phyloP scores from a whole-genome alignment of 2,797 vertebrate species.

The Hypotaenidia okinawae region DNA sequence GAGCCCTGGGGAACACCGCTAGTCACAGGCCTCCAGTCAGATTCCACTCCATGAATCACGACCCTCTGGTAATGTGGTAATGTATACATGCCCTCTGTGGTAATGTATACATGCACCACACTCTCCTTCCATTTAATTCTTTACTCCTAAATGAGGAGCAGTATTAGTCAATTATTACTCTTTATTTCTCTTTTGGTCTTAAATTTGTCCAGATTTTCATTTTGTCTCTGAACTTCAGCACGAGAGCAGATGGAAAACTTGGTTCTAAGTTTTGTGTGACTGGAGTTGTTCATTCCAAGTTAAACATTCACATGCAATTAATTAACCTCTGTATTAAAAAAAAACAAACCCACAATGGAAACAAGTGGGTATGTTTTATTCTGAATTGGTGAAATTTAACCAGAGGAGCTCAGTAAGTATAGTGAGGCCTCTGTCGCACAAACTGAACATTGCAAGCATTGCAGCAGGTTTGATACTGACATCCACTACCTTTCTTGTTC shows the following conservation, averaged over 20 bases:
- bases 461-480: background rate
- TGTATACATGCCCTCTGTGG: no score
- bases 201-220: background rate
- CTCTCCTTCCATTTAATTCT: background rate
- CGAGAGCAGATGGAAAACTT: background rate
- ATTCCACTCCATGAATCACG: no score
- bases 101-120: background rate
- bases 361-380: background rate
- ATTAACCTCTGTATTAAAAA: background rate
- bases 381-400: background rate
- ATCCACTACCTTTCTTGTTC: background rate
- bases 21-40: no score
- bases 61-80: no score
- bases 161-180: background rate
- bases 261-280: background rate
- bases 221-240: background rate
- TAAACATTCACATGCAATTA: background rate
- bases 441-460: background rate
- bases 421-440: background rate
- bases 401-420: background rate
- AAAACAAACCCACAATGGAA: background rate
- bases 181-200: background rate
- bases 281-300: background rate
- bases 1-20: no score
- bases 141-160: background rate